Evolutionary conservation across 2,797 vertebrate species (phyloP).

Genomic region (Tolypeutes matacus): DNA sequence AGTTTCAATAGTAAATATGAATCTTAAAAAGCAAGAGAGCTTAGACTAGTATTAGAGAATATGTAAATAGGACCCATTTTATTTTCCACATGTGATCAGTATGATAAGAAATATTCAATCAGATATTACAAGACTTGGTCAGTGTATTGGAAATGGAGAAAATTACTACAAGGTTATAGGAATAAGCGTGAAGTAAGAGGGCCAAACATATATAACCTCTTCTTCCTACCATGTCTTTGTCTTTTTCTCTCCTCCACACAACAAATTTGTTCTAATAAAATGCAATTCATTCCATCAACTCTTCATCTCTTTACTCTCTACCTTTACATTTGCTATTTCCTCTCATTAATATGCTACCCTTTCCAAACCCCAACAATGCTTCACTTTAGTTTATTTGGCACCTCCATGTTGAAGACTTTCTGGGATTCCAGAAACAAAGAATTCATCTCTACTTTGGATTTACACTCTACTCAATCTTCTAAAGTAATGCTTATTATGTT

Average conservation of each 20-base stretch:
- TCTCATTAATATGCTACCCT: neutral
- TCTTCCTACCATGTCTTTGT: neutral
- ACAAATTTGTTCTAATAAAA: slow-evolving; percentile 42
- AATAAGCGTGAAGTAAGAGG: neutral
- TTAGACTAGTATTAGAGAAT: neutral
- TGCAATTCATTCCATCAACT: neutral
- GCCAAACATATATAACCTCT: neutral
- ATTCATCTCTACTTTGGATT: neutral
- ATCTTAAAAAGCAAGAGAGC: neutral
- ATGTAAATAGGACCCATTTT: neutral
- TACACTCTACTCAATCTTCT: neutral
- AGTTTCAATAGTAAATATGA: neutral
- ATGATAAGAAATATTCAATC: neutral
- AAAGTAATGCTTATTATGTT: neutral
- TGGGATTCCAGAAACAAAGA: neutral
- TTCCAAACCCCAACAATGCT: neutral
- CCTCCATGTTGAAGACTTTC: neutral
- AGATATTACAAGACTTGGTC: neutral
- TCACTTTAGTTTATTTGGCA: neutral
- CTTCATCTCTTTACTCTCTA: neutral
- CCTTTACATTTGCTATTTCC: neutral
- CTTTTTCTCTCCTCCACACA: neutral
- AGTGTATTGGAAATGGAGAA: neutral
- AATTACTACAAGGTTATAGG: neutral
- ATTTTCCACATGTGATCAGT: neutral